Base-by-base conservation (phyloP, 2,888 invertebrate species). In the Schrankia costaestrigalis region DNA sequence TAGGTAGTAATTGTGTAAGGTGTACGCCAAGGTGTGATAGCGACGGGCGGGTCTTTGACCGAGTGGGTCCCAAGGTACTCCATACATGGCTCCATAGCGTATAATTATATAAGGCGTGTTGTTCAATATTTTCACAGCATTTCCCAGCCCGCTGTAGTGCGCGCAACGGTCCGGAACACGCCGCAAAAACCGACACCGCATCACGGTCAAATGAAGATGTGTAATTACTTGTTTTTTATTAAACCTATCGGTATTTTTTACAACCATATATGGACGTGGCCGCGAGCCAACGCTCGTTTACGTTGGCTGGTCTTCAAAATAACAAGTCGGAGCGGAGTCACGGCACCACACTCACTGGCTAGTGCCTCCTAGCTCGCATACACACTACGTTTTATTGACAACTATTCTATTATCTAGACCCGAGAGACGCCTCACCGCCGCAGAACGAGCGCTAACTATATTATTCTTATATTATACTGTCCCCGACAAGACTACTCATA, bases 131-230 rank as follows among this genome's bases (percentile, higher is more conserved):
- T 73, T 71, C 74, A 63, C 64, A 59, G 63, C 54, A 64, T 75
- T 79, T 82, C 80, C 78, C 85, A 79, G 77, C 68, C 49, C 45
- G 46, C 51, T 55, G 56, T 56, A 51, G 37, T 56, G 50, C 53
- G 55, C 44, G 53, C 71, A 65, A 43, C 71, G 62, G 63, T 49
- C 71, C 72, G 80, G 72, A 74, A 79, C 78, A 49, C 46, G 58
- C 54, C 37, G 70, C 72, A 82, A 84, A 85, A 80, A 78, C 64
- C 42, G 25, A 44, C 63, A 55, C 51, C 63, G 65, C 72, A 79
- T 74, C 83, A 86, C 84, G 86, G 78, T 84, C 81, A 84, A 86
- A 86, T 86, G 86, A 82, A 86, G 83, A 82, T 76, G 56, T 79
- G 82, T 80, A 81, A 85, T 86, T 85, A 79, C 71, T 67, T 62